Percentiles rank a stretch among this genome's conserved stretches.
phyloP scores from a whole-genome alignment of 2,113 vertebrate species.

The Pteronura brasiliensis region DNA sequence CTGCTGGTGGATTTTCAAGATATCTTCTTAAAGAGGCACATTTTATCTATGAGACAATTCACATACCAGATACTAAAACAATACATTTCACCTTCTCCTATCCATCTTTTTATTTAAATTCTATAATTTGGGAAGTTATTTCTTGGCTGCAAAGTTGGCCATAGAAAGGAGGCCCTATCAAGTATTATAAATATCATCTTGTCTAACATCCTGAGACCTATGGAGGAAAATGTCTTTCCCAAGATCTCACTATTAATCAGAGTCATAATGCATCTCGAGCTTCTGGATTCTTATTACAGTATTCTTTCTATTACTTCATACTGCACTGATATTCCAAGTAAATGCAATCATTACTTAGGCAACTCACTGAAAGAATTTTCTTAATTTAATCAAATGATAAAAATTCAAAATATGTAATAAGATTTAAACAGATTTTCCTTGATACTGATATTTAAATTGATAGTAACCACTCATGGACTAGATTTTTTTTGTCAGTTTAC shows the following conservation, averaged over 20 bases:
- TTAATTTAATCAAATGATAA: conserved; percentile 1
- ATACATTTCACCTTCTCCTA: background rate
- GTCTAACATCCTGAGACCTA: background rate
- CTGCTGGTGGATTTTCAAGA: background rate
- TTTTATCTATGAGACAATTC: background rate
- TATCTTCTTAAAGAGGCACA: background rate
- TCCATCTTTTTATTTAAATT: background rate
- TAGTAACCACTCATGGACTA: background rate
- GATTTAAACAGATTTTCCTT: background rate
- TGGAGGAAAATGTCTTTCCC: background rate
- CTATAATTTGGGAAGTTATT: background rate
- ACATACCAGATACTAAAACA: background rate
- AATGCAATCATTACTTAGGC: background rate
- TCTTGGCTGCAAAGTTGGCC: background rate
- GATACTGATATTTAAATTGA: background rate
- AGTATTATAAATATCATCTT: background rate
- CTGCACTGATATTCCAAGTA: background rate
- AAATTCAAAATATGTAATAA: background rate
- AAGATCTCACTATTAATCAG: background rate
- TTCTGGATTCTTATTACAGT: background rate
- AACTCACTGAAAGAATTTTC: background rate
- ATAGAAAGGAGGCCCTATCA: background rate
- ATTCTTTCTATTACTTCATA: background rate
- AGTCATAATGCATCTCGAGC: background rate
- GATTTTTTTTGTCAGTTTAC: background rate